phyloP scores from a whole-genome alignment of 2,797 vertebrate species.

The Phrynocephalus vlangalii region DNA sequence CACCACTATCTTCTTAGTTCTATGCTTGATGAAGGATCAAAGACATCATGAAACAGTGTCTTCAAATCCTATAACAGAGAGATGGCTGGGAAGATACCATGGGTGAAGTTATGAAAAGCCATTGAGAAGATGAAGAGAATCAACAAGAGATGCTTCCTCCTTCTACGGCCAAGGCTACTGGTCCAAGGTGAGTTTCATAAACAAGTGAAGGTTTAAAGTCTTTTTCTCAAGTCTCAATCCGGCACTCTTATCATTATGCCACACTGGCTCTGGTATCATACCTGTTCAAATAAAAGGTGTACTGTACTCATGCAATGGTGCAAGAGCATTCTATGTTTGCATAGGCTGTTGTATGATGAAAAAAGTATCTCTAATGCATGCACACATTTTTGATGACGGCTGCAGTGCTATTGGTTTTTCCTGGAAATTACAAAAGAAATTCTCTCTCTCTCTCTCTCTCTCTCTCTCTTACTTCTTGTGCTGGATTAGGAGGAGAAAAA shows the following conservation, averaged over 20 bases:
- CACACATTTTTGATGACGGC: not conserved
- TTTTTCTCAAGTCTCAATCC: not conserved
- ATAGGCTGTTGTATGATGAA: not conserved
- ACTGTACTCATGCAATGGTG: not conserved
- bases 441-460: no score
- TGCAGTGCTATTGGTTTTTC: not conserved
- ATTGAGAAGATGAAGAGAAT: no score
- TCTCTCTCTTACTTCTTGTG: not conserved
- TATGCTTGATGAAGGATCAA: no score
- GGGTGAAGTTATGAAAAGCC: no score
- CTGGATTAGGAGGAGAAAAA: not conserved
- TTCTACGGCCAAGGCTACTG: not conserved
- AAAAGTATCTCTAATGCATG: not conserved
- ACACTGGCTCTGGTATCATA: not conserved
- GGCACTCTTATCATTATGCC: not conserved
- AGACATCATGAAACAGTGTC: no score
- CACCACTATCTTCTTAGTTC: no score
- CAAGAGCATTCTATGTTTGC: not conserved
- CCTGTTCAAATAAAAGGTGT: not conserved
- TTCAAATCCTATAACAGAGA: no score
- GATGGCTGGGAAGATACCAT: no score
- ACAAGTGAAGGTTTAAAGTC: not conserved
- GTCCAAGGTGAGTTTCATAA: not conserved
- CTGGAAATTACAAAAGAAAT: not conserved
- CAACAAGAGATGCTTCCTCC: no score